A percentile compares a stretch with the other conserved stretches of the same genome.
phyloP scores from a whole-genome alignment of 1,140 invertebrate species.

The Drosophila bipectinata region DNA sequence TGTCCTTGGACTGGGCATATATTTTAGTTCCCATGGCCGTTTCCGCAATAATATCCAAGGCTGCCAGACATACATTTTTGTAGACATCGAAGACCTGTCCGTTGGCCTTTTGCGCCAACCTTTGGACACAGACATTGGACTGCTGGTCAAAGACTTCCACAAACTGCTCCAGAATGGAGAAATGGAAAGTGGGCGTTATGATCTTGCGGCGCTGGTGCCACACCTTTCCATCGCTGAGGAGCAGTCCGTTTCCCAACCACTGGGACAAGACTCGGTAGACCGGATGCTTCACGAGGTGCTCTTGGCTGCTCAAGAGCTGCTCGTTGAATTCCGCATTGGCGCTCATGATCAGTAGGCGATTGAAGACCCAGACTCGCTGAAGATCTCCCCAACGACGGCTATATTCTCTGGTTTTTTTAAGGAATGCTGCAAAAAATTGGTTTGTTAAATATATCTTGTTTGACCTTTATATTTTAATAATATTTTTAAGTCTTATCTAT shows the following conservation, averaged over 20 bases:
- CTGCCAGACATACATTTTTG: constrained; percentile 50
- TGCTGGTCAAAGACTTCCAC: constrained; percentile 91
- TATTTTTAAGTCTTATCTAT: not conserved
- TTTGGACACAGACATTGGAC: constrained; percentile 87
- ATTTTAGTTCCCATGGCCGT: constrained; percentile 93
- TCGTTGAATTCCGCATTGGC: constrained; percentile 83
- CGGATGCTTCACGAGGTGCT: constrained; percentile 67
- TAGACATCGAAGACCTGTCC: constrained; percentile 83
- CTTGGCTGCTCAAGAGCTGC: constrained; percentile 59
- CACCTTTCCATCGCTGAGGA: constrained; percentile 85
- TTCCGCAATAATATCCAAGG: constrained; percentile 86
- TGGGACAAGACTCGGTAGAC: constrained; percentile 82
- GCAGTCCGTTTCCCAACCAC: constrained; percentile 88
- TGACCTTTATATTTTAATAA: too few species aligned
- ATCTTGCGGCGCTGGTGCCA: constrained; percentile 73
- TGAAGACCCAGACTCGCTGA: constrained; percentile 87
- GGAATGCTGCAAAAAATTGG: constrained; percentile 30
- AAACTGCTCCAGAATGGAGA: constrained; percentile 91
- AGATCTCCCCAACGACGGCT: constrained; percentile 58
- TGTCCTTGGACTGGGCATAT: constrained; percentile 88
- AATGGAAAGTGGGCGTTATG: constrained; percentile 93
- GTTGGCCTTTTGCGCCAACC: constrained; percentile 85
- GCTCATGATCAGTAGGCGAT: constrained; percentile 68
- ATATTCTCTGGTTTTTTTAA: constrained; percentile 11
- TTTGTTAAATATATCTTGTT: too few species aligned